Base-by-base conservation (phyloP, 2,113 vertebrate species). In the Pygoscelis antarcticus region DNA sequence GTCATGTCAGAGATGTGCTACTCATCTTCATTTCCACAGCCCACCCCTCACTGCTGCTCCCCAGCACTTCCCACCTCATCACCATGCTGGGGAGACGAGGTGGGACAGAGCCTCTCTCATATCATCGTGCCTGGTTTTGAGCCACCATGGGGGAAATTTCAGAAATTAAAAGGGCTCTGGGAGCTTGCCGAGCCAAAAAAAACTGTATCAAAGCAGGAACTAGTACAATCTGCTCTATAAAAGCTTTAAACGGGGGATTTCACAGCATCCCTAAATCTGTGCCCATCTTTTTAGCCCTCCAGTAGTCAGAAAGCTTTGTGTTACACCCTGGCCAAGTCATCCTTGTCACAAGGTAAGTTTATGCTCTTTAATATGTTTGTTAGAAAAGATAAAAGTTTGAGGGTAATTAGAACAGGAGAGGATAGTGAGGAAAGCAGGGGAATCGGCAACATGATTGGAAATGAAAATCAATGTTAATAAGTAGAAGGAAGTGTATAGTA, bases 391-490 rank as follows among this genome's bases (percentile, higher is more conserved):
- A 77, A 64, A 69, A 87, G 42, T 83, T 58, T 46, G 22, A 75
- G n/a, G 27, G 65, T 75, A 79, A 85, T 91, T 60, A 89, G 81
- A 52, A 78, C 36, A 65, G 23, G n/a, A 87, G 70, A 95, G 52
- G 49, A 55, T 23, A 40, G 32, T 6, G 42, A 89, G 29, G 75
- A 90, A 78, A 87, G 21, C 36, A 54, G 22, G 27, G 38, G 49
- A 93, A 87, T 44, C 1, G 0, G 30, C 64, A 62, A 65, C 68
- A 54, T 2, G 34, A 36, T 34, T 89, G 60, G 71, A 77, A 87
- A 46, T 32, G 36, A 80, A 96, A 95, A 95, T 92, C 83, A 4
- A 86, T 93, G 71, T 47, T 76, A 97, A 51, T 89, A 90, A 94
- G 68, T 49, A 61, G 38, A 74, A 90, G 68, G 19, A 72, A 88